Conservation (phyloP, 2,797 vertebrate genomes). For the Mastacembelus armatus region DNA sequence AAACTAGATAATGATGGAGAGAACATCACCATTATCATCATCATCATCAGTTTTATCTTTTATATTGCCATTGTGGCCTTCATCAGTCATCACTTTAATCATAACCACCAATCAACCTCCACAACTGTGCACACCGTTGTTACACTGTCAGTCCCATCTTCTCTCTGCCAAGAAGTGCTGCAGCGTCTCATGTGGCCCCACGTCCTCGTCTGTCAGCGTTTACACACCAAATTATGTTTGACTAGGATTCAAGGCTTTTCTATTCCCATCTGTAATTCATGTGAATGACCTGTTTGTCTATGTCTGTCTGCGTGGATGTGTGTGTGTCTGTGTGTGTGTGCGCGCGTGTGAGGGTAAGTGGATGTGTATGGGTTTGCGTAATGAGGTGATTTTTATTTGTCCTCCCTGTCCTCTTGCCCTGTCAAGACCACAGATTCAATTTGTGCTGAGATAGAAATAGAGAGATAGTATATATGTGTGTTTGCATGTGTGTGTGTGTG, state of each 20-base stretch:
- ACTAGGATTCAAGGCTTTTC: conserved; percentile 59
- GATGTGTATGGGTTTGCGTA: conserved; percentile 37
- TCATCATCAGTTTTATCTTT: conserved; percentile 43
- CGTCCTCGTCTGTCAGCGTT: conserved; percentile 55
- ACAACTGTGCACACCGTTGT: conserved; percentile 3
- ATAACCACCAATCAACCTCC: conserved; percentile 32
- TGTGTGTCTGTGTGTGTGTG: conserved; percentile 9
- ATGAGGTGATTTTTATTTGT: conserved; percentile 77
- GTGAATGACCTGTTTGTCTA: conserved; percentile 41
- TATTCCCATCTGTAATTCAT: conserved; percentile 47
- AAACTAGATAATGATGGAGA: conserved; percentile 35
- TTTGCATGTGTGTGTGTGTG: conserved; percentile 2
- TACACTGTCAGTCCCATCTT: conserved; percentile 10
- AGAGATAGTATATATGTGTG: conserved; percentile 6
- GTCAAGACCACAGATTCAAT: conserved; percentile 76
- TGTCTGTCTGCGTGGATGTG: conserved; percentile 6
- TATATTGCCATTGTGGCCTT: conserved; percentile 55
- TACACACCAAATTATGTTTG: conserved; percentile 59
- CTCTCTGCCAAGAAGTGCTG: conserved; percentile 9
- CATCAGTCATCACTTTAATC: conserved; percentile 47
- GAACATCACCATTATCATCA: conserved; percentile 49
- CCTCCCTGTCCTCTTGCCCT: conserved; percentile 69
- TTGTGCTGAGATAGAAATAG: conserved; percentile 59
- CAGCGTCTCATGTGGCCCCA: conserved; percentile 30
- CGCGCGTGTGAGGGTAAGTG: conserved; percentile 4